Base-by-base conservation (phyloP, 2,888 invertebrate species). In the Dolomedes plantarius region DNA sequence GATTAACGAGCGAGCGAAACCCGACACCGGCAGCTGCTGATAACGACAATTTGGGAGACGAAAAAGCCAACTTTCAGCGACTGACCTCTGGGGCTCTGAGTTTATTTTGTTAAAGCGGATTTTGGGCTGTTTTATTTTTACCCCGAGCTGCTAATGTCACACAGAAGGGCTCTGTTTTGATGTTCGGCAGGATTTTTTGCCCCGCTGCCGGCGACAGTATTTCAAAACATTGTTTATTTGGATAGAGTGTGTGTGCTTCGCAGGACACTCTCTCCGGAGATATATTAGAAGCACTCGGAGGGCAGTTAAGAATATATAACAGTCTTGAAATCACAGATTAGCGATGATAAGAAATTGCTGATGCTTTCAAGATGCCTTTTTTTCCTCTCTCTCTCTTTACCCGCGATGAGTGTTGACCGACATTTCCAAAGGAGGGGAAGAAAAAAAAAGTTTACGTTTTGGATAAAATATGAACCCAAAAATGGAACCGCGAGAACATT, bases 91-190 rank as follows among this genome's bases (percentile, higher is more conserved):
- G 23, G 28, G 16, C 27, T 19, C 39, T 19, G 19, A 39, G 69
- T 69, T 69, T 69, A 69, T 69, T 69, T 69, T 69, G 36, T 27
- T 41, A 39, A 41, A 69, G 41, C 69, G n/a, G 39, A 31, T 41
- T 41, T 68, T 19, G 23, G 9, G 23, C 36, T 5, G 27, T 39
- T 39, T 69, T 69, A 36, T 69, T 69, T 69, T 27, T 41, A 36
- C 36, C 36, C 32, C 69, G 23, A 41, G 11, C n/a, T 27, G 19
- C 27, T 36, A 41, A 39, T 69, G 69, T 69, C 69, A 41, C 27
- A 23, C 11, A 16, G 5, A 69, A 69, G 27, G 13, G 16, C 16
- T n/a, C 19, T 69, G 69, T 69, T 69, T 69, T 39, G 39, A 69
- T 69, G 69, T 41, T 41, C 75, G 39, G 68, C 56, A 6, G 2